phyloP scores from a whole-genome alignment of 1,140 invertebrate species.

The Aphidius ervi region DNA sequence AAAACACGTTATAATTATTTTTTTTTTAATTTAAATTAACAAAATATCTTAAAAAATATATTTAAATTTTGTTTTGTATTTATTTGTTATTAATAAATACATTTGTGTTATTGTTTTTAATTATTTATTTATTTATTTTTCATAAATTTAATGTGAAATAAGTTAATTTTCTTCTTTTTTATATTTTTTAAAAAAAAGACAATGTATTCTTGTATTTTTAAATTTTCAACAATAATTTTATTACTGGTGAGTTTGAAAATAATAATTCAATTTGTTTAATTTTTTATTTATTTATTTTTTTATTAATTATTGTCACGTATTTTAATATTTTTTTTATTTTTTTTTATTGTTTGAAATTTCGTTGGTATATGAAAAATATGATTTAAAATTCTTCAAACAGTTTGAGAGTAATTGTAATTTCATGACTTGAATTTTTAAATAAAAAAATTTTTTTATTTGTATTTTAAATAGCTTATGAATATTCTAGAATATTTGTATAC shows the following conservation, averaged over 20 bases:
- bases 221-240: neutral
- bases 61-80: too few species aligned
- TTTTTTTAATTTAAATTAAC: neutral
- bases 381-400: neutral
- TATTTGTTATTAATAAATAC: too few species aligned
- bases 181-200: neutral
- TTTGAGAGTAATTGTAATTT: neutral
- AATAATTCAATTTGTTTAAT: neutral
- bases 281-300: neutral
- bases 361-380: neutral
- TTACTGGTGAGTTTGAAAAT: slow-evolving; percentile 1
- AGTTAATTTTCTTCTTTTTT: too few species aligned
- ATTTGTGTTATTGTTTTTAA: neutral
- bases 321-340: neutral
- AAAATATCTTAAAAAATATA: too few species aligned
- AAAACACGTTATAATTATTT: too few species aligned
- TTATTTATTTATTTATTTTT: neutral
- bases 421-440: too few species aligned
- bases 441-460: too few species aligned
- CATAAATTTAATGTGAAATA: neutral
- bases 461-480: too few species aligned
- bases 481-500: too few species aligned
- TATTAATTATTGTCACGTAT: neutral
- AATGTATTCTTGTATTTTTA: slow-evolving; percentile 4
- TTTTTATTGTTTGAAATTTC: neutral